These are phyloP conservation scores for Desmophyllum pertusum DNA, from an alignment of 92 coral and sea anemone species.

Conservation along the genomic window DNA sequence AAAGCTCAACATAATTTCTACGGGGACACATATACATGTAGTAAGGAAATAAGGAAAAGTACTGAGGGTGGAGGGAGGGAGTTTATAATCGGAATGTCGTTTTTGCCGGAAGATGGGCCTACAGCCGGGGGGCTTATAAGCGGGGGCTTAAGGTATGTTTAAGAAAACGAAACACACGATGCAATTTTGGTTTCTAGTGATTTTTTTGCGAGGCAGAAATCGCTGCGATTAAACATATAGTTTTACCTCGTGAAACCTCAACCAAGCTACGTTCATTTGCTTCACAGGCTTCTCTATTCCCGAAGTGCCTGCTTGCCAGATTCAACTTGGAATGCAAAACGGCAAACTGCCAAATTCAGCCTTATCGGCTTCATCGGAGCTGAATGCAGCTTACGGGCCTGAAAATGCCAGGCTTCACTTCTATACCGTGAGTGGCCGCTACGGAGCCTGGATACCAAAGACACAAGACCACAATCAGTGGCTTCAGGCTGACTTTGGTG, in stretches of 20 bases:
- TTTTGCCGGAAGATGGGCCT: too few relatives aligned
- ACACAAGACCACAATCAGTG: not conserved
- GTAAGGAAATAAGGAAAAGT: too few relatives aligned
- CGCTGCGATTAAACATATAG: too few relatives aligned
- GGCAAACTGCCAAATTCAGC: conserved; percentile 26
- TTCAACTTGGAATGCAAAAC: conserved; percentile 36
- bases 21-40: too few relatives aligned
- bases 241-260: not conserved
- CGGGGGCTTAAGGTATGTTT: too few relatives aligned
- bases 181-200: too few relatives aligned
- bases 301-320: conserved; percentile 1
- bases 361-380: conserved; percentile 12
- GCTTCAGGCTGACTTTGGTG: conserved; percentile 15
- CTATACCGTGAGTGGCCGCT: not conserved
- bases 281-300: conserved; percentile 19
- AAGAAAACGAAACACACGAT: too few relatives aligned
- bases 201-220: too few relatives aligned
- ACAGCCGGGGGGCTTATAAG: too few relatives aligned
- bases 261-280: not conserved
- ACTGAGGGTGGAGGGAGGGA: too few relatives aligned
- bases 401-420: conserved; percentile 23
- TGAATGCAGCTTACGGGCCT: not conserved
- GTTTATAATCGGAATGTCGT: too few relatives aligned
- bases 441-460: conserved; percentile 8
- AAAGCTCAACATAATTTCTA: too few relatives aligned